phyloP scores from a whole-genome alignment of 2,797 vertebrate species.

The Leptodactylus fallax region DNA sequence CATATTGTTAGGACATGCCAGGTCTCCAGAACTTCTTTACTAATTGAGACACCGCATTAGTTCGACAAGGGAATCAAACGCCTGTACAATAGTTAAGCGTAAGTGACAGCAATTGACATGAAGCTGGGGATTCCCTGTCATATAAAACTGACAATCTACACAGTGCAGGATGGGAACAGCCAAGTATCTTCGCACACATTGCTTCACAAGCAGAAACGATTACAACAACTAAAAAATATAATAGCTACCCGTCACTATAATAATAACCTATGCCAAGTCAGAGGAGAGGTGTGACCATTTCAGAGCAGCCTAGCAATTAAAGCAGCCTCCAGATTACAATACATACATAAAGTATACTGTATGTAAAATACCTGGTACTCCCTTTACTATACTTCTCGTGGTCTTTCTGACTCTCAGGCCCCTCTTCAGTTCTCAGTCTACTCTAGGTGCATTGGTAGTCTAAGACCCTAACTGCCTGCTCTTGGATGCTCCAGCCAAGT shows the following conservation, averaged over 20 bases:
- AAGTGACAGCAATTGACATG: conserved; percentile 52
- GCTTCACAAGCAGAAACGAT: background rate
- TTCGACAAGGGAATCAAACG: conserved; percentile 51
- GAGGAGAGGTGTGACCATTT: no score
- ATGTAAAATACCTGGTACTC: no score
- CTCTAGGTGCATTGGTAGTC: no score
- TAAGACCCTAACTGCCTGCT: no score
- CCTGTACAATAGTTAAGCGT: conserved; percentile 29
- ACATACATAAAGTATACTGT: no score
- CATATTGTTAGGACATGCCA: conserved; percentile 36
- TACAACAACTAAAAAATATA: background rate
- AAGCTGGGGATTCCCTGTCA: conserved; percentile 51
- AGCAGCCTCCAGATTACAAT: no score
- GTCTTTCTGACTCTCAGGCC: no score
- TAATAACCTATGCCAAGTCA: background rate
- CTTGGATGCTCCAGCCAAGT: no score
- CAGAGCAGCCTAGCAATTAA: no score
- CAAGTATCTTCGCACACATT: background rate
- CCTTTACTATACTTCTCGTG: no score
- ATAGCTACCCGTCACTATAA: background rate
- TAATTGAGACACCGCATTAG: conserved; percentile 51
- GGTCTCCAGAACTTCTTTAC: conserved; percentile 16
- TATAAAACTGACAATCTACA: conserved; percentile 36
- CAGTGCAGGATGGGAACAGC: background rate
- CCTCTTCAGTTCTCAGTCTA: no score